Evolutionary conservation across 2,797 vertebrate genomes (phyloP).

Genomic region (Dallia pectoralis): DNA sequence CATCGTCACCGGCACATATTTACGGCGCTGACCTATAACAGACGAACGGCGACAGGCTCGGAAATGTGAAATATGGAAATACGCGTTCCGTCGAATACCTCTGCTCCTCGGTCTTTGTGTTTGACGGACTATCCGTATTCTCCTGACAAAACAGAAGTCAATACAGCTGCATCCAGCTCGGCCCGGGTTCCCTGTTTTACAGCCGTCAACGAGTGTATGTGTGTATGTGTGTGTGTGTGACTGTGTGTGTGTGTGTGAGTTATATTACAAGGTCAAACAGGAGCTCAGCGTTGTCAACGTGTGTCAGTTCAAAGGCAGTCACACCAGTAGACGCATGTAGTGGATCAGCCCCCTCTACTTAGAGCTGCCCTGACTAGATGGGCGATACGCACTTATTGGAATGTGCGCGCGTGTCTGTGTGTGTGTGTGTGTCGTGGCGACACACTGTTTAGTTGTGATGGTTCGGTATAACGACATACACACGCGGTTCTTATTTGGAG

Average conservation of each 20-base stretch:
- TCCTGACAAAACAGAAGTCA: neutral
- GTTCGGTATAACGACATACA: neutral
- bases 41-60: neutral
- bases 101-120: neutral
- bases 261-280: slow-evolving; percentile 20
- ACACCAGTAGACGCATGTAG: slow-evolving; percentile 28
- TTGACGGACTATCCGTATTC: neutral
- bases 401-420: slow-evolving; percentile 15
- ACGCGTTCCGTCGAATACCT: neutral
- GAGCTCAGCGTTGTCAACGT: slow-evolving; percentile 41
- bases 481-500: neutral
- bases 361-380: neutral
- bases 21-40: slow-evolving; percentile 21
- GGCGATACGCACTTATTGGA: neutral
- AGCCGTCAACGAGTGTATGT: neutral
- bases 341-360: slow-evolving; percentile 14
- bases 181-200: slow-evolving; percentile 12
- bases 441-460: slow-evolving; percentile 7
- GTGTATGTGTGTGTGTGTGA: neutral
- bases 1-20: slow-evolving; percentile 46
- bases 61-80: neutral
- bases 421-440: neutral
- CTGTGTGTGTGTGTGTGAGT: slow-evolving; percentile 7
- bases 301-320: slow-evolving; percentile 49
- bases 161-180: neutral